Conservation (phyloP, 2,113 vertebrate species). For the Shinisaurus crocodilurus region DNA sequence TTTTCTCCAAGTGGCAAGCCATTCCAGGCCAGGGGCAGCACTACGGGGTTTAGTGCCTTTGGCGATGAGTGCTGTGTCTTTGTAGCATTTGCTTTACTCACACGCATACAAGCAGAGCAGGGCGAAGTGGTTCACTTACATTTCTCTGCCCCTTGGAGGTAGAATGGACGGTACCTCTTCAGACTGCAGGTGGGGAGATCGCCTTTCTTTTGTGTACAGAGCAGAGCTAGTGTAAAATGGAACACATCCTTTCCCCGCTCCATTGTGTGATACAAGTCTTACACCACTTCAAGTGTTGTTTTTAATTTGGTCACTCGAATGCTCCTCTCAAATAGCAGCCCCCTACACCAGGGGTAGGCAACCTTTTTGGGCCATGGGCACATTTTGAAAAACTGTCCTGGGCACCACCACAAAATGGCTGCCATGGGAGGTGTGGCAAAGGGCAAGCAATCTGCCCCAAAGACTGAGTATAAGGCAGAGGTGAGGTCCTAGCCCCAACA, state of each 20-base stretch:
- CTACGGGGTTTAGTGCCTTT: background rate
- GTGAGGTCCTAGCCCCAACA: too few relatives aligned
- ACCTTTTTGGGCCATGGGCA: too few relatives aligned
- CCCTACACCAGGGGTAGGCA: too few relatives aligned
- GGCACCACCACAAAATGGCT: too few relatives aligned
- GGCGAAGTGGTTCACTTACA: background rate
- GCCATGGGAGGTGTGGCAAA: too few relatives aligned
- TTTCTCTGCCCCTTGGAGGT: background rate
- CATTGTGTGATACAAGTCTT: background rate
- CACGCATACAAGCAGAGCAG: background rate
- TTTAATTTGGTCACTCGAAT: background rate
- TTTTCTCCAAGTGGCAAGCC: background rate
- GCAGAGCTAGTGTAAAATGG: background rate
- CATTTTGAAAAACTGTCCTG: too few relatives aligned
- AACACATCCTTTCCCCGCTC: background rate
- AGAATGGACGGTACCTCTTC: background rate
- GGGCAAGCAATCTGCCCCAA: too few relatives aligned
- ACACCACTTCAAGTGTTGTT: background rate
- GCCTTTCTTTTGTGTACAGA: too few relatives aligned
- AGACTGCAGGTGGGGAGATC: background rate
- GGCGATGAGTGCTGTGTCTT: background rate
- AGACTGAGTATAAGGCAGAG: too few relatives aligned
- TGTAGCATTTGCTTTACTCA: background rate
- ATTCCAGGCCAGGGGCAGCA: too few relatives aligned
- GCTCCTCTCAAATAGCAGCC: background rate